Evolutionary conservation across 1,140 invertebrate genomes (phyloP), one percentile per base, ranked within the genome.

Genomic region (Glossosoma conforme): DNA sequence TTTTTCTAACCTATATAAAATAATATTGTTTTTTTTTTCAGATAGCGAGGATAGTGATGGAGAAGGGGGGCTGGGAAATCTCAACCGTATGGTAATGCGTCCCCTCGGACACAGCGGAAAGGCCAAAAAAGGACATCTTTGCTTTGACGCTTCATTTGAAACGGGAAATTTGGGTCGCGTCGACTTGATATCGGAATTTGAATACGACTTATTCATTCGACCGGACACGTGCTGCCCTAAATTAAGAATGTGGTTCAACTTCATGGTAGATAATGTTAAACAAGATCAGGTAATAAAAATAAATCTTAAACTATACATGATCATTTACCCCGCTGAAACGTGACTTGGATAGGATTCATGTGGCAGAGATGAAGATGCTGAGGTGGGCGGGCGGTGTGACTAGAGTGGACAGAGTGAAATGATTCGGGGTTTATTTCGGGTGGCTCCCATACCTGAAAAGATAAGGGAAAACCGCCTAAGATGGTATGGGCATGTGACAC

Each of bases 111-210:
- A 95, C 69, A 91, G 87, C 62, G 94, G 94, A 1, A 94, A 95
- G 71, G 91, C 91, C 11, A 94, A 94, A 70, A 81, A 78, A 53
- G 96, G 96, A 5, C 93, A 98, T 67, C 75, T 98, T 1, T 95
- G 95, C 60, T 98, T 99, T 71, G 95, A 99, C 74, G 95, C 96
- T 9, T 87, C 91, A 2, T 99, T 96, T 70, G 96, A 98, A 74
- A 92, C 91, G 52, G 96, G 96, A 5, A 98, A 98, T 75, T 76
- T 99, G 11, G 96, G 96, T 3, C 78, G 92, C 38, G 93, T 97
- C 2, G 94, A 98, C 65, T 83, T 95, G 50, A 81, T 98, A 51
- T 90, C 88, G 1, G 93, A 97, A 62, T 87, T 85, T 65, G 95
- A 98, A 67, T 98, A 98, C 71, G 96, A 98, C 72, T 77, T 99